These are phyloP conservation scores for Metopolophium dirhodum DNA, from an alignment of 1,140 invertebrate genomes.

Conservation along the genomic window DNA sequence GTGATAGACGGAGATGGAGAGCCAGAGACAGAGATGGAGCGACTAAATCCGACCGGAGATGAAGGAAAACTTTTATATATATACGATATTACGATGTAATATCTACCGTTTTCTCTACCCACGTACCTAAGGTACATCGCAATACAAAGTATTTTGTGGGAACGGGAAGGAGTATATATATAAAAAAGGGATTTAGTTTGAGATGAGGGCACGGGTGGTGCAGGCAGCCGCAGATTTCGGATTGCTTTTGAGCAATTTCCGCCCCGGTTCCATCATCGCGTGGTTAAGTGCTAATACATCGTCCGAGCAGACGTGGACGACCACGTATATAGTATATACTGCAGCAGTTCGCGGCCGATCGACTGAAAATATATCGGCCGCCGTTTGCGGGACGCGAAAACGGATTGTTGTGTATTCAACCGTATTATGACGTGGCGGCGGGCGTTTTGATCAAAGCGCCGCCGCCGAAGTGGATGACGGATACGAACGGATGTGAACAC, in stretches of 20 bases:
- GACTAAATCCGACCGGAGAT: neutral
- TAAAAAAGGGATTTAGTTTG: neutral
- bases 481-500: neutral
- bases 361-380: neutral
- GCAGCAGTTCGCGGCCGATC: neutral
- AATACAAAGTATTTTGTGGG: neutral
- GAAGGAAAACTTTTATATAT: neutral
- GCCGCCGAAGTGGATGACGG: neutral
- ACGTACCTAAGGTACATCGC: neutral
- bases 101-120: neutral
- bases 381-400: slow-evolving; percentile 13
- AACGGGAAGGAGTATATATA: neutral
- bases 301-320: neutral
- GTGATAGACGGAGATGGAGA: neutral
- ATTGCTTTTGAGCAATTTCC: slow-evolving; percentile 32
- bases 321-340: neutral
- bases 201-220: neutral
- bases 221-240: neutral
- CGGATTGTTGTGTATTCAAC: slow-evolving; percentile 44
- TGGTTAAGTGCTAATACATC: slow-evolving; percentile 30
- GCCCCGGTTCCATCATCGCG: neutral
- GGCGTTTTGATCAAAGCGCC: slow-evolving; percentile 4
- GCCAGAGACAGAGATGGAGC: neutral
- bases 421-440: neutral
- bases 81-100: neutral